These are phyloP conservation scores for Malacoctenus gilli DNA, from an alignment of 2,797 vertebrate species.

Conservation along the genomic window DNA sequence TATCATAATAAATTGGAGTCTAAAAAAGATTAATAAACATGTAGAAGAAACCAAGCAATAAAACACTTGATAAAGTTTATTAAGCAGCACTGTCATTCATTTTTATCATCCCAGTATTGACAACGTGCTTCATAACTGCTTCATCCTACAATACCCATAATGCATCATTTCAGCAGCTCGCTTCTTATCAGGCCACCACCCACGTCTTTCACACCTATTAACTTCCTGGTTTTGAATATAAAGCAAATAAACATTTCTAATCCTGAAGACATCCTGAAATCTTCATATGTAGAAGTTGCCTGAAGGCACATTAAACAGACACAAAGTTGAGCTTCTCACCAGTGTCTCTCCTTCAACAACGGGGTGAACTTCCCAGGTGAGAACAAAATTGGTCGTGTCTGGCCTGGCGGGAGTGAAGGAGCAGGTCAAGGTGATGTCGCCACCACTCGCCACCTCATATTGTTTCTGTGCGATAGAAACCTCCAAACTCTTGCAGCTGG, in stretches of 20 bases:
- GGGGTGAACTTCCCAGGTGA: conserved; percentile 64
- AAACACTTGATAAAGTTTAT: no score
- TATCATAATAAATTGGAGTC: no score
- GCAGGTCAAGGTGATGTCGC: conserved; percentile 71
- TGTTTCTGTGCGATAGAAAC: conserved; percentile 65
- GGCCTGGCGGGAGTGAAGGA: conserved; percentile 62
- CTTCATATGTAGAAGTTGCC: no score
- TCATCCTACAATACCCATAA: background rate
- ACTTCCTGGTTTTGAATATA: background rate
- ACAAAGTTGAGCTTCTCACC: conserved; percentile 58
- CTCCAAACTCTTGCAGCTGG: conserved; percentile 59
- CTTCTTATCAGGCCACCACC: background rate
- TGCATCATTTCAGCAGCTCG: background rate
- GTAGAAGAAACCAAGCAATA: no score
- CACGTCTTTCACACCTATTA: background rate
- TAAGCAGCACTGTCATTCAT: no score
- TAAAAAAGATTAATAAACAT: no score
- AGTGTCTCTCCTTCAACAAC: conserved; percentile 1
- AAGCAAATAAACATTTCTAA: no score
- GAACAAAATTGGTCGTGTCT: background rate
- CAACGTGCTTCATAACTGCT: background rate
- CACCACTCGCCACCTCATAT: conserved; percentile 70
- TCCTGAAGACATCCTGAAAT: background rate
- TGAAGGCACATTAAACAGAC: no score
- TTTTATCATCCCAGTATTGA: no score